Evolutionary conservation across 2,113 vertebrate species (phyloP).

Genomic region (Lepus europaeus): DNA sequence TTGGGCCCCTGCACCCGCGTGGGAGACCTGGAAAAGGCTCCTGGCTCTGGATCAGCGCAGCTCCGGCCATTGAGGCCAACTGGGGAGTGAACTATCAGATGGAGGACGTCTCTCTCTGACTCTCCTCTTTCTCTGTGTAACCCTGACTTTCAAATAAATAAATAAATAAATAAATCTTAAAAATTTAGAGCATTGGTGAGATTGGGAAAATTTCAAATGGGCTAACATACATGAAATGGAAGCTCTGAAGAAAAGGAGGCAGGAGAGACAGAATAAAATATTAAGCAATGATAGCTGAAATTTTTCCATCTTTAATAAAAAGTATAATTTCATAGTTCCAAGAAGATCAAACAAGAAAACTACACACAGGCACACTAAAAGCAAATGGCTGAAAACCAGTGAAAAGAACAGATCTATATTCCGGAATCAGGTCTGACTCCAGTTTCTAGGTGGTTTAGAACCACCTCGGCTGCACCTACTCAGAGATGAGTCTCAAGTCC

Average conservation of each 20-base stretch:
- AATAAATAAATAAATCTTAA: no score
- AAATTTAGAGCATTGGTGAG: background rate
- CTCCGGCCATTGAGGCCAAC: no score
- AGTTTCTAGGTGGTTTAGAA: background rate
- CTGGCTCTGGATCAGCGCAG: no score
- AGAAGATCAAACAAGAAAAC: background rate
- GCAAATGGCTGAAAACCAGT: background rate
- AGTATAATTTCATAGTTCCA: background rate
- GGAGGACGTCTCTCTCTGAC: no score
- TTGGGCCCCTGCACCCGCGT: no score
- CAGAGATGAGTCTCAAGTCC: background rate
- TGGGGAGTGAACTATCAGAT: no score
- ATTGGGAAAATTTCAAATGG: background rate
- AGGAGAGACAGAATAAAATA: background rate
- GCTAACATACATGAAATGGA: background rate
- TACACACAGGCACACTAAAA: background rate
- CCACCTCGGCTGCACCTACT: fast-evolving
- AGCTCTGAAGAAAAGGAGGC: background rate
- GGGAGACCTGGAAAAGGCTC: no score
- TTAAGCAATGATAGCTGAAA: background rate
- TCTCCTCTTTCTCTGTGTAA: no score
- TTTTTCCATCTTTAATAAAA: background rate
- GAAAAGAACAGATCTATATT: background rate
- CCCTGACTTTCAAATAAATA: no score
- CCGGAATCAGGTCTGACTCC: background rate